Evolutionary conservation across 2,113 vertebrate species (phyloP).

Genomic region (Rhipidura dahli): DNA sequence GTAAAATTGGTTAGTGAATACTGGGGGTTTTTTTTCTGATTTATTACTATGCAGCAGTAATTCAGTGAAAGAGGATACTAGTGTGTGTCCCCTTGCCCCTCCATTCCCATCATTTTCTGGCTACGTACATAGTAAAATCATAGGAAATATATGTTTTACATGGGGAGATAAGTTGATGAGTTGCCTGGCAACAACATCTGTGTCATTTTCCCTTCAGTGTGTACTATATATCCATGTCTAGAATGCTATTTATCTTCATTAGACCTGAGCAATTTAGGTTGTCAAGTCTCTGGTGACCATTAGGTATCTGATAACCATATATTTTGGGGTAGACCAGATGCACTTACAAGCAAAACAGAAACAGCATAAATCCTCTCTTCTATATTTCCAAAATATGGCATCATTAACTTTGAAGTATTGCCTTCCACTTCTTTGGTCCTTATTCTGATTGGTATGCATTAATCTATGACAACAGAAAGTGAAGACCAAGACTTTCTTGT

Average conservation of each 20-base stretch:
- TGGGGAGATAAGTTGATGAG: conserved; percentile 64
- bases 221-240: conserved; percentile 34
- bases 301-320: conserved; percentile 57
- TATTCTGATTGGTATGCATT: neutral
- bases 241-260: conserved; percentile 77
- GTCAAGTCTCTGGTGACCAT: conserved; percentile 67
- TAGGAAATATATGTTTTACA: conserved; percentile 22
- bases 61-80: neutral
- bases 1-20: neutral
- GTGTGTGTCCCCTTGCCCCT: accelerated
- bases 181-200: conserved; percentile 79
- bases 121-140: neutral
- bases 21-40: neutral
- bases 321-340: conserved; percentile 51
- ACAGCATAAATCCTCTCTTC: neutral
- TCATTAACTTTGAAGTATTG: neutral
- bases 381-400: conserved; percentile 10
- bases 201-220: conserved; percentile 57
- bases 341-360: conserved; percentile 23
- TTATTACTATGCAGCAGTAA: neutral
- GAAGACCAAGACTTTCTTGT: neutral
- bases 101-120: neutral
- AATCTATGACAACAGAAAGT: neutral
- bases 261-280: conserved; percentile 68
- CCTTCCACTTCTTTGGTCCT: neutral